phyloP scores from a whole-genome alignment of 2,113 vertebrate species.

The Zosterops japonicus region DNA sequence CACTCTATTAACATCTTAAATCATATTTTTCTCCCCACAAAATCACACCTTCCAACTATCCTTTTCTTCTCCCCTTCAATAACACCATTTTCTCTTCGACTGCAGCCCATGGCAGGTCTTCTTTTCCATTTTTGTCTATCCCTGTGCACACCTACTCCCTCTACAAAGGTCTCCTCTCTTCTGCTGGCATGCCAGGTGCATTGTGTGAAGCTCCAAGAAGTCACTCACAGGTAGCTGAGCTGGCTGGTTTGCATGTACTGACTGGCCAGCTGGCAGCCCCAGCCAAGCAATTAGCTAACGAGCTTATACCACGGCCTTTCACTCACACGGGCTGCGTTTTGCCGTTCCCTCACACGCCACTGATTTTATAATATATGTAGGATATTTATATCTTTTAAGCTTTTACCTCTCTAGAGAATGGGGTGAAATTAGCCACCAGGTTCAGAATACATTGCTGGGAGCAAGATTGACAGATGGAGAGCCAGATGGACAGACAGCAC shows the following conservation, averaged over 20 bases:
- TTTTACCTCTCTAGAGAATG: neutral
- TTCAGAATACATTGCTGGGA: constrained; percentile 9
- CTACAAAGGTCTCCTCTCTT: neutral
- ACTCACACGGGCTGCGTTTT: neutral
- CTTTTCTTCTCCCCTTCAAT: neutral
- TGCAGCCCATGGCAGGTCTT: neutral
- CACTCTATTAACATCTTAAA: neutral
- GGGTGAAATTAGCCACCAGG: constrained; percentile 37
- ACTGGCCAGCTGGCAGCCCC: neutral
- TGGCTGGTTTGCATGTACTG: neutral
- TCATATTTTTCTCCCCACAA: neutral
- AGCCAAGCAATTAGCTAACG: constrained; percentile 52
- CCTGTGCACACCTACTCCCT: neutral
- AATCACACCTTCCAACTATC: neutral
- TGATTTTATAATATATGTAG: constrained; percentile 17
- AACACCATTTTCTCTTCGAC: neutral
- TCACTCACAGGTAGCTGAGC: constrained; percentile 21
- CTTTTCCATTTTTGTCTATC: neutral
- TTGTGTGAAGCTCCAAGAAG: neutral
- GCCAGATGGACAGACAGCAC: constrained; percentile 60
- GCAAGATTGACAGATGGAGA: constrained; percentile 44
- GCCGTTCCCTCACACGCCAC: neutral
- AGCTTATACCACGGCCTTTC: constrained; percentile 2
- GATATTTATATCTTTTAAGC: constrained; percentile 41
- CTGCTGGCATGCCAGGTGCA: neutral